Percentiles rank a stretch among this genome's conserved stretches.
Evolutionary conservation across 2,888 invertebrate genomes (phyloP).

Genomic region (Papilio gigon): DNA sequence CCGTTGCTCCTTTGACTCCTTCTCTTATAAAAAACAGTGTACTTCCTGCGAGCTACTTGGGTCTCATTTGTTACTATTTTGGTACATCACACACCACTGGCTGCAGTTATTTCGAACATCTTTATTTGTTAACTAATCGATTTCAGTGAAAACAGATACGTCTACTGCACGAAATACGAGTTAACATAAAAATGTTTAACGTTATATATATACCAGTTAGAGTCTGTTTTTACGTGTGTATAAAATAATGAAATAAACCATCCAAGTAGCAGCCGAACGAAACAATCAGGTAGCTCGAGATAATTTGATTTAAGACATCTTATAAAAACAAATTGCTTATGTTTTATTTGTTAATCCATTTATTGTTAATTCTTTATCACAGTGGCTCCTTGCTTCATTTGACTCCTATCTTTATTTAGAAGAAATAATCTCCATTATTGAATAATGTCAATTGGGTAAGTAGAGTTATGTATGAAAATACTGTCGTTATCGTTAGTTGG

Average conservation of each 20-base stretch:
- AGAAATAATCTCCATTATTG: neutral
- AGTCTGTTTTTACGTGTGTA: neutral
- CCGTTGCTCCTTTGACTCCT: no score
- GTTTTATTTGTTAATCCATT: no score
- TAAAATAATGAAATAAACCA: neutral
- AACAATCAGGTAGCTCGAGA: no score
- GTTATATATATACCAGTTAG: neutral
- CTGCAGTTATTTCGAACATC: constrained; percentile 24
- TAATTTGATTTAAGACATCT: no score
- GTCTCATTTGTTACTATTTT: constrained; percentile 27
- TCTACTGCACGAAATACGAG: constrained; percentile 11
- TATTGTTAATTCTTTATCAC: no score
- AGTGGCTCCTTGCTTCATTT: no score
- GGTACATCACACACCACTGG: constrained; percentile 11
- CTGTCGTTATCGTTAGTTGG: constrained; percentile 4
- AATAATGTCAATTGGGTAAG: no score
- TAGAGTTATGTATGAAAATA: constrained; percentile 13
- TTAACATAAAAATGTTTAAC: neutral
- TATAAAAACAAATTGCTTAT: no score
- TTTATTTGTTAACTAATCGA: constrained; percentile 7
- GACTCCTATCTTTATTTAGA: neutral
- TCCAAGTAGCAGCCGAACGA: neutral
- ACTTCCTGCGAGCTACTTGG: constrained; percentile 5
- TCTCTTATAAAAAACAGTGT: no score
- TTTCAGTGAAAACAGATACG: constrained; percentile 33